Percentiles rank a stretch among this genome's conserved stretches.
Evolutionary conservation across 2,113 vertebrate genomes (phyloP).

Genomic region (Eurypyga helias): DNA sequence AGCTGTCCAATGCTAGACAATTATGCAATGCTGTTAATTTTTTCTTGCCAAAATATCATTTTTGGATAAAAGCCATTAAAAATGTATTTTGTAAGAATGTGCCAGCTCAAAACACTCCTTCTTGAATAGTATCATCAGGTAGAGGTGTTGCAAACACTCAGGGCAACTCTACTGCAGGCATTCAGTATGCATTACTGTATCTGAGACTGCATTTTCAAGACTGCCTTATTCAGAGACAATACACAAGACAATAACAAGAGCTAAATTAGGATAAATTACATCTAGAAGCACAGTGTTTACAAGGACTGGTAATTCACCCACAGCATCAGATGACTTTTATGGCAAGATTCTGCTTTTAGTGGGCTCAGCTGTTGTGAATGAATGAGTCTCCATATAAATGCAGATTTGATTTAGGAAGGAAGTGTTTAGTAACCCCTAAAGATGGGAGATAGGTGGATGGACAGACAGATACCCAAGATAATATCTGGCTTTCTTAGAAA

Average conservation of each 20-base stretch:
- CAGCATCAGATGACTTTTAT: neutral
- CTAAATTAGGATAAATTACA: conserved; percentile 65
- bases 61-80: neutral
- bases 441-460: neutral
- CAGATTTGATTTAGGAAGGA: neutral
- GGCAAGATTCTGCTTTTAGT: neutral
- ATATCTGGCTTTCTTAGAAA: neutral
- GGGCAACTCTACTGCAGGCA: neutral
- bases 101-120: neutral
- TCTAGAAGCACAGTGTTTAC: conserved; percentile 31
- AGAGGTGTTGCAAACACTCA: neutral
- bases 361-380: conserved; percentile 4
- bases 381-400: neutral
- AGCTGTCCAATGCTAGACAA: neutral
- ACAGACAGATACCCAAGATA: neutral
- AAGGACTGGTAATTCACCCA: conserved; percentile 41
- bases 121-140: neutral
- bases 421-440: neutral
- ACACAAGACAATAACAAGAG: conserved; percentile 28
- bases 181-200: neutral
- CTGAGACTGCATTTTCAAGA: neutral
- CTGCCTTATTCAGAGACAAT: conserved; percentile 9
- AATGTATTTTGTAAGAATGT: neutral
- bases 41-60: neutral
- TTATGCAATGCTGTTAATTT: neutral